phyloP scores from a whole-genome alignment of 2,888 invertebrate genomes.

The Globia sparganii region DNA sequence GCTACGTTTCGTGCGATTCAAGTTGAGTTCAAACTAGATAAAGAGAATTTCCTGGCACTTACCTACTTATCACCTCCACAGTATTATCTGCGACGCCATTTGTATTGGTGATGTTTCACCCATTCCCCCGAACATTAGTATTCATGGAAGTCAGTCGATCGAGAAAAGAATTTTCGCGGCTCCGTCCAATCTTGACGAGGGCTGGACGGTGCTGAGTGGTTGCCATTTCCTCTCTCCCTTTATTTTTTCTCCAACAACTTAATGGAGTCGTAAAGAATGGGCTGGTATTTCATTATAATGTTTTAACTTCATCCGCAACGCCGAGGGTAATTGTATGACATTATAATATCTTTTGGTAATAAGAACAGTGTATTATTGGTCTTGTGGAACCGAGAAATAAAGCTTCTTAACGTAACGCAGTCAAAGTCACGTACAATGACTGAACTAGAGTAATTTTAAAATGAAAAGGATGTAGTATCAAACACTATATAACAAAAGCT shows the following conservation, averaged over 20 bases:
- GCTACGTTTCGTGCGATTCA: constrained; percentile 8
- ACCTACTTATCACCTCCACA: constrained; percentile 72
- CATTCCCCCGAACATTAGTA: constrained; percentile 85
- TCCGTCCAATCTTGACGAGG: constrained; percentile 84
- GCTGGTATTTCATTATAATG: constrained; percentile 85
- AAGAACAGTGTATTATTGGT: constrained; percentile 42
- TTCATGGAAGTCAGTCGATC: constrained; percentile 89
- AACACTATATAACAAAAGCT: constrained; percentile 56
- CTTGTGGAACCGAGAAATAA: constrained; percentile 17
- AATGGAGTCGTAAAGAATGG: constrained; percentile 87
- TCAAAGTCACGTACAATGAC: constrained; percentile 27
- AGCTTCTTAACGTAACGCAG: constrained; percentile 4
- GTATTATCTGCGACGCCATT: constrained; percentile 81
- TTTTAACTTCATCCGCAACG: constrained; percentile 80
- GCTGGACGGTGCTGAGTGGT: constrained; percentile 84
- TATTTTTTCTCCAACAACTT: constrained; percentile 87
- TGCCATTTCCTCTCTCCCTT: constrained; percentile 85
- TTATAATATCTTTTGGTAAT: constrained; percentile 56
- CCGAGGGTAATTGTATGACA: constrained; percentile 74
- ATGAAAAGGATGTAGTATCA: constrained; percentile 34
- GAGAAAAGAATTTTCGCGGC: constrained; percentile 88
- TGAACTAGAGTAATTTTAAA: too few relatives aligned
- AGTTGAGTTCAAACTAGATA: constrained; percentile 41
- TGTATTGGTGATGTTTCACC: constrained; percentile 80
- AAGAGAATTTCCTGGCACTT: constrained; percentile 62